Percentiles rank a stretch among this genome's conserved stretches.
These are phyloP conservation scores for Alosa sapidissima DNA, from an alignment of 2,797 vertebrate genomes.

Conservation along the genomic window DNA sequence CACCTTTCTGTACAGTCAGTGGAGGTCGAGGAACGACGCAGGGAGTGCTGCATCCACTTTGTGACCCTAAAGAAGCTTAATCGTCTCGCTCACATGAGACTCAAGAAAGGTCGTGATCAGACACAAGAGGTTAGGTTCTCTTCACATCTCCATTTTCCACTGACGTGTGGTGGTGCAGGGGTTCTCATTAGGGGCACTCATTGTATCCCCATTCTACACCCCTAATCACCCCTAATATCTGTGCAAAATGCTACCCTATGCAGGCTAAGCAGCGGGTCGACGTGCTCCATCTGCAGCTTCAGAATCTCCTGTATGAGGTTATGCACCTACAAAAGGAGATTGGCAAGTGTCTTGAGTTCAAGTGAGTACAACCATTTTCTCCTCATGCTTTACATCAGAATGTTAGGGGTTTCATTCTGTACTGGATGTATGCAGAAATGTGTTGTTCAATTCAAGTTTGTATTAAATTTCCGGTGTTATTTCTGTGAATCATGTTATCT, in stretches of 20 bases:
- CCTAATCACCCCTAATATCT: neutral
- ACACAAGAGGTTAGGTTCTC: conserved; percentile 87
- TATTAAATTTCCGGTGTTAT: no score
- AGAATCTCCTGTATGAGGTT: conserved; percentile 98
- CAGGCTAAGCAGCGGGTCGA: conserved; percentile 96
- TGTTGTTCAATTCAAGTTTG: neutral
- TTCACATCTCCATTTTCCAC: neutral
- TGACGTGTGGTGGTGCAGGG: neutral
- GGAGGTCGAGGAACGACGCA: conserved; percentile 86
- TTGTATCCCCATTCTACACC: no score
- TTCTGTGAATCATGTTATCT: no score
- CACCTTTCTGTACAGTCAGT: conserved; percentile 65
- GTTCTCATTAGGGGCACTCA: neutral
- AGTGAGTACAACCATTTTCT: conserved; percentile 75
- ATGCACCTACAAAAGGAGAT: conserved; percentile 99
- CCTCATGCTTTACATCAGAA: neutral
- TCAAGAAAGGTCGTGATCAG: conserved; percentile 94
- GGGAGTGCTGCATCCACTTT: conserved; percentile 93
- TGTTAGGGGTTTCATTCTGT: neutral
- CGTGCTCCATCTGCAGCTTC: conserved; percentile 92
- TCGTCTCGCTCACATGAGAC: conserved; percentile 92
- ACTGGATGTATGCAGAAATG: neutral
- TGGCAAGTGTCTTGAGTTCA: conserved; percentile 97
- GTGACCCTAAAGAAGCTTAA: conserved; percentile 98
- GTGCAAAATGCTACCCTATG: neutral